Percentiles rank a stretch among this genome's conserved stretches.
Conservation (phyloP, 2,888 invertebrate species). For the Ctena decussata region DNA sequence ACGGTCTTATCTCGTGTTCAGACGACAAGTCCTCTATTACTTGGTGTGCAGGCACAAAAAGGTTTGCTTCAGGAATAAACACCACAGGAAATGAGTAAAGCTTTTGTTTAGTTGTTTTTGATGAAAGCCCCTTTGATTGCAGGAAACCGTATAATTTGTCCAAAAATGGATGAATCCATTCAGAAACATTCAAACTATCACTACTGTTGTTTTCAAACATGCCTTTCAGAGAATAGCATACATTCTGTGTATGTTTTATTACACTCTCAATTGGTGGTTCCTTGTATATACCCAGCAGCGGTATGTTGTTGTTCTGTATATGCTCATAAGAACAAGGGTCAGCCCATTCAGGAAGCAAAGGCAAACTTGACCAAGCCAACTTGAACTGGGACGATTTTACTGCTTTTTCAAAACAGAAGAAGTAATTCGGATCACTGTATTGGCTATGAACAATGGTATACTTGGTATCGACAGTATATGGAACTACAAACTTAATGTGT, state of each 20-base stretch:
- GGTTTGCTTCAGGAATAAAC: conserved; percentile 33
- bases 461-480: not conserved
- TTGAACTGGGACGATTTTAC: not conserved
- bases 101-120: not conserved
- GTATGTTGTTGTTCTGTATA: not conserved
- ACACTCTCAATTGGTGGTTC: conserved; percentile 42
- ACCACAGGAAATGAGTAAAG: conserved; percentile 40
- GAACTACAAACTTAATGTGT: conserved; percentile 51
- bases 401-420: conserved; percentile 54
- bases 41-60: conserved; percentile 19
- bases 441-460: conserved; percentile 19
- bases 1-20: conserved; percentile 52
- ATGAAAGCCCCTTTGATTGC: too few relatives aligned
- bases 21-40: conserved; percentile 26
- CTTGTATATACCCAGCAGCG: conserved; percentile 40
- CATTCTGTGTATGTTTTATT: conserved; percentile 57
- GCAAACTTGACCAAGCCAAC: conserved; percentile 49
- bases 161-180: not conserved
- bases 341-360: conserved; percentile 22
- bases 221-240: conserved; percentile 33
- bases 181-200: too few relatives aligned
- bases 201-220: too few relatives aligned
- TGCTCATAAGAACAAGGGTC: not conserved
- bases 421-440: not conserved
- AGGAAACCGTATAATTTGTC: not conserved